Evolutionary conservation across 2,797 vertebrate genomes (phyloP).

Genomic region (Psittacula echo): DNA sequence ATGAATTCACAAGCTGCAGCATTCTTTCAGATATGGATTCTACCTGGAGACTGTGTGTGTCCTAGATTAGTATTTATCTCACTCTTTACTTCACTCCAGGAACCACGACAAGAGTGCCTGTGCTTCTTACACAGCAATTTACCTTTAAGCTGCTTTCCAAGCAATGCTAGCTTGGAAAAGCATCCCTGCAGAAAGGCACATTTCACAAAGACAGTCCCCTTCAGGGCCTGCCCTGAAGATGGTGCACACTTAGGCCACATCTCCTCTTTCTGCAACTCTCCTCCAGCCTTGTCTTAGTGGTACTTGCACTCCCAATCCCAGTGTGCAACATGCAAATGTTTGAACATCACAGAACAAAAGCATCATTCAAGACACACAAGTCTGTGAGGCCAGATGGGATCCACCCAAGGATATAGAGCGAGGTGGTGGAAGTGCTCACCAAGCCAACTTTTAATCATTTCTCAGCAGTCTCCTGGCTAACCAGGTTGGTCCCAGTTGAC

Average conservation of each 20-base stretch:
- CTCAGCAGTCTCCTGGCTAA: neutral
- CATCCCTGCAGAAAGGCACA: neutral
- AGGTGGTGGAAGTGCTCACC: neutral
- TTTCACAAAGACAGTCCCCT: neutral
- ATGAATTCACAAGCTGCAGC: neutral
- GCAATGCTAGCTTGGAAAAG: neutral
- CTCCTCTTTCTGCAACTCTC: neutral
- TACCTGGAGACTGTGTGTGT: accelerated
- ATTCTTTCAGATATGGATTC: neutral
- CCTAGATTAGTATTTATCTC: neutral
- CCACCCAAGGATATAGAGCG: neutral
- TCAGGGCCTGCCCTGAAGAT: neutral
- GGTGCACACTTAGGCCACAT: neutral
- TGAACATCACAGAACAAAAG: neutral
- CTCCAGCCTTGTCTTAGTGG: neutral
- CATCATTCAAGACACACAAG: neutral
- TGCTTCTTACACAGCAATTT: neutral
- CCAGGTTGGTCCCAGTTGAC: neutral
- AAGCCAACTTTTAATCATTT: neutral
- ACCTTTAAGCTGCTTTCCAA: neutral
- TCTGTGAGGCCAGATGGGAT: neutral
- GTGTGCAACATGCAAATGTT: accelerated
- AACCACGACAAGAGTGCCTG: neutral
- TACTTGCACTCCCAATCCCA: neutral
- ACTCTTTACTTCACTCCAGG: neutral